These are phyloP conservation scores for Calliphora vomitoria DNA, from an alignment of 2,888 invertebrate species.

Conservation along the genomic window DNA sequence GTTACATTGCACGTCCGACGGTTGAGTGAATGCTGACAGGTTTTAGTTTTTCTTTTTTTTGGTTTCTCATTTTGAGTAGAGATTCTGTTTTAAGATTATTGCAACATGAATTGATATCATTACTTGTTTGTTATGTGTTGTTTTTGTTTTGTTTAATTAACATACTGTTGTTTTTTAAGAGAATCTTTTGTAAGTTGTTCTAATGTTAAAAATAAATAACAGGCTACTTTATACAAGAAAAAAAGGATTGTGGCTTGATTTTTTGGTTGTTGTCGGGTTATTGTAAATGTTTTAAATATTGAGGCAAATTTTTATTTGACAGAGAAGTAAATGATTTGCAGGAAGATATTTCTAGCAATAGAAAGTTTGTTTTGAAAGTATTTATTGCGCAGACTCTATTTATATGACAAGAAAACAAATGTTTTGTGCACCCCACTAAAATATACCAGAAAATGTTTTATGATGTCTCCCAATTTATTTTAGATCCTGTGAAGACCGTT, in stretches of 20 bases:
- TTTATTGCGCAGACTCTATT: no score
- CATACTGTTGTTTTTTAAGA: conserved; percentile 26
- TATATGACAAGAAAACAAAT: no score
- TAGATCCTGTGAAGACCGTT: no score
- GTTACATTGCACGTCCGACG: conserved; percentile 55
- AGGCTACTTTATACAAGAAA: neutral
- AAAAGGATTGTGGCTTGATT: conserved; percentile 49
- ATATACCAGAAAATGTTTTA: no score
- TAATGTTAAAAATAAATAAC: neutral
- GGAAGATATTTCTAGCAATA: no score
- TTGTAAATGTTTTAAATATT: neutral
- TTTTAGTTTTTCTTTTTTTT: conserved; percentile 41
- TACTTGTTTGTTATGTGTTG: conserved; percentile 6
- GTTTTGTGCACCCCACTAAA: no score
- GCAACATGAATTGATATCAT: conserved; percentile 43
- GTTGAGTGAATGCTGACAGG: conserved; percentile 67
- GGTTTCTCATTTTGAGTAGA: conserved; percentile 5
- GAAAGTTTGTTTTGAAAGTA: no score
- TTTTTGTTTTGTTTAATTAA: conserved; percentile 31
- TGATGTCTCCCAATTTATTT: no score
- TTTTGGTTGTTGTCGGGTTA: conserved; percentile 39
- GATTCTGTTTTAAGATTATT: conserved; percentile 52
- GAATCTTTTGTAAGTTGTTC: neutral
- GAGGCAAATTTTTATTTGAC: no score
- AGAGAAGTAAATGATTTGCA: no score